Evolutionary conservation across 1,140 invertebrate species (phyloP).

Genomic region (Steinernema khuongi): DNA sequence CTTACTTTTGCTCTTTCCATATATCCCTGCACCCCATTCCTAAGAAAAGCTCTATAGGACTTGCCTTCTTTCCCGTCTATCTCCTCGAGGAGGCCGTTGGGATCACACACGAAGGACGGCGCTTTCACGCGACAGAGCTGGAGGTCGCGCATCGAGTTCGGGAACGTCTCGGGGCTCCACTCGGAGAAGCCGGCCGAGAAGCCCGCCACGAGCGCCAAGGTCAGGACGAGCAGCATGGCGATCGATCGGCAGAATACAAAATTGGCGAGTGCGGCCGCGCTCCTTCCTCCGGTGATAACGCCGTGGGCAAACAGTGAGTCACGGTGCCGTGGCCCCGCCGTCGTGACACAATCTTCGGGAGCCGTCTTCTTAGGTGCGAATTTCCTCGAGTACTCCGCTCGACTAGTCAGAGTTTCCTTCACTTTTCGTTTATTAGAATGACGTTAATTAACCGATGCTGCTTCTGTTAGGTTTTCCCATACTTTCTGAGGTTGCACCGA

Average conservation of each 20-base stretch:
- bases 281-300: background rate
- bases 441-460: too few relatives aligned
- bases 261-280: background rate
- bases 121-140: background rate
- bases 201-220: background rate
- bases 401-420: too few relatives aligned
- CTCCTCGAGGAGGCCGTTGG: background rate
- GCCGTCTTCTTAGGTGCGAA: too few relatives aligned
- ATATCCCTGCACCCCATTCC: too few relatives aligned
- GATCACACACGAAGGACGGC: background rate
- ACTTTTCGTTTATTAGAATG: too few relatives aligned
- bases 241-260: background rate
- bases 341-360: too few relatives aligned
- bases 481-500: too few relatives aligned
- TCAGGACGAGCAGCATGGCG: background rate
- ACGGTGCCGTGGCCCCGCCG: background rate
- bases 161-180: background rate
- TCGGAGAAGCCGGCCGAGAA: background rate
- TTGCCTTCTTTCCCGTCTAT: background rate
- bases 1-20: too few relatives aligned
- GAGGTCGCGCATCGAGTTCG: background rate
- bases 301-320: background rate
- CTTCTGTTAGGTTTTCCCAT: too few relatives aligned
- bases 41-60: too few relatives aligned
- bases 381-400: too few relatives aligned